Percentiles rank a stretch among this genome's conserved stretches.
These are phyloP conservation scores for Antheraea yamamai DNA, from an alignment of 2,888 invertebrate genomes.

Conservation along the genomic window DNA sequence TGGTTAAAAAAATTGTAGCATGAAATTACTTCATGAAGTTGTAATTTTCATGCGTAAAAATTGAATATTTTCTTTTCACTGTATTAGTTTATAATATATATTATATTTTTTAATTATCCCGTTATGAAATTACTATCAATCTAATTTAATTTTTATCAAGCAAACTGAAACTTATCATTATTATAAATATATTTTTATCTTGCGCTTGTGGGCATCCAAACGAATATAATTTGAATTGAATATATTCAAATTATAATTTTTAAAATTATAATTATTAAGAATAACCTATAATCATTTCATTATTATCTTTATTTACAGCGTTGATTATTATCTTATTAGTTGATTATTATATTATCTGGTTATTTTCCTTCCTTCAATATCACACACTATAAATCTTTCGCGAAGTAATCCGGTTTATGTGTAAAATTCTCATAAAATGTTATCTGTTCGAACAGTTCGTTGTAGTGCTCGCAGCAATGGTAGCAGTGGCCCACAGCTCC, in stretches of 20 bases:
- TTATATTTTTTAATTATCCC: not conserved
- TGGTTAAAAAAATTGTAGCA: not conserved
- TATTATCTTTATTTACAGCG: not conserved
- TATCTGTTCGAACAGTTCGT: slow-evolving; percentile 52
- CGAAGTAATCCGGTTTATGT: not conserved
- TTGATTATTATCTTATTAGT: too few relatives aligned
- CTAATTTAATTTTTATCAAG: not conserved
- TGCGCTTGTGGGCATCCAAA: too few relatives aligned
- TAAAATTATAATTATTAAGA: too few relatives aligned
- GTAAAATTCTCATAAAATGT: slow-evolving; percentile 4
- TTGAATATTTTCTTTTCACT: slow-evolving; percentile 30
- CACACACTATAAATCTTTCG: too few relatives aligned
- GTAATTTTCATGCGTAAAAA: not conserved
- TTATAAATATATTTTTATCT: not conserved
- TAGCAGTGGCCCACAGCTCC: slow-evolving; percentile 65
- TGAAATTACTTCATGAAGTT: not conserved
- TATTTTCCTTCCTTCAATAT: too few relatives aligned
- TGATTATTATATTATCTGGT: too few relatives aligned
- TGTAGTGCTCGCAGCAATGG: slow-evolving; percentile 69
- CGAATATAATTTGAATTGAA: not conserved
- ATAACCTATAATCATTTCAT: not conserved
- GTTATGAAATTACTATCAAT: not conserved
- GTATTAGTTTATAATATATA: not conserved
- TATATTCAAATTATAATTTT: too few relatives aligned
- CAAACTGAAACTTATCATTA: not conserved